These are phyloP conservation scores for Fragum fragum DNA, from an alignment of 2,888 invertebrate species.

Conservation along the genomic window DNA sequence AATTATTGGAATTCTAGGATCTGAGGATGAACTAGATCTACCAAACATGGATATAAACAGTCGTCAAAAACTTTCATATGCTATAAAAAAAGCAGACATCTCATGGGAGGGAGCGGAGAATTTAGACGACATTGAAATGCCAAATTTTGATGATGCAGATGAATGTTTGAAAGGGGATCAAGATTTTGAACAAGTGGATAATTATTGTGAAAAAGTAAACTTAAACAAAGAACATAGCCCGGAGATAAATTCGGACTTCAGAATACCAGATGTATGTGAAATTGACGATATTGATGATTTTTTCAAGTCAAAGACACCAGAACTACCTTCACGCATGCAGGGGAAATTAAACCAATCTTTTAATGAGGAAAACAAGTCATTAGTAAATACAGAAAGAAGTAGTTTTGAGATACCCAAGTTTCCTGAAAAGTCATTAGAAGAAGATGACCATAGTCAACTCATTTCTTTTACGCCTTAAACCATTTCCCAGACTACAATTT, in stretches of 20 bases:
- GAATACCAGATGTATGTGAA: neutral
- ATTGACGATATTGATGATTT: slow-evolving; percentile 56
- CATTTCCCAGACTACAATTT: neutral
- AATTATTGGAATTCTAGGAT: slow-evolving; percentile 1
- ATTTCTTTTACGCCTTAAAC: slow-evolving; percentile 50
- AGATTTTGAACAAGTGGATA: neutral
- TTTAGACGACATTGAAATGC: slow-evolving; percentile 69
- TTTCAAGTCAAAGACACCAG: slow-evolving; percentile 58
- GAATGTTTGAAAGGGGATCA: neutral
- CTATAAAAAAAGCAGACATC: slow-evolving; percentile 28
- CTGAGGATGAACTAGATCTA: slow-evolving; percentile 41
- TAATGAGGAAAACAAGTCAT: neutral
- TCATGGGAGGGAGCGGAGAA: slow-evolving; percentile 62
- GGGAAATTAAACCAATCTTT: neutral
- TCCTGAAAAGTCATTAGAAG: slow-evolving; percentile 25
- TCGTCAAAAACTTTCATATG: neutral
- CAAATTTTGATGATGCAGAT: slow-evolving; percentile 46
- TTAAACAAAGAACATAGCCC: slow-evolving; percentile 20
- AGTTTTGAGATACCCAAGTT: slow-evolving; percentile 30
- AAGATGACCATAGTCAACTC: slow-evolving; percentile 43
- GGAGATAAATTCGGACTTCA: neutral
- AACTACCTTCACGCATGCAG: slow-evolving; percentile 43
- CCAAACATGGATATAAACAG: slow-evolving; percentile 53
- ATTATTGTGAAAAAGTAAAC: slow-evolving; percentile 12
- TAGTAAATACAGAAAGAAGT: slow-evolving; percentile 28